Base-by-base conservation (phyloP, 2,113 vertebrate species). In the Gambusia holbrooki region DNA sequence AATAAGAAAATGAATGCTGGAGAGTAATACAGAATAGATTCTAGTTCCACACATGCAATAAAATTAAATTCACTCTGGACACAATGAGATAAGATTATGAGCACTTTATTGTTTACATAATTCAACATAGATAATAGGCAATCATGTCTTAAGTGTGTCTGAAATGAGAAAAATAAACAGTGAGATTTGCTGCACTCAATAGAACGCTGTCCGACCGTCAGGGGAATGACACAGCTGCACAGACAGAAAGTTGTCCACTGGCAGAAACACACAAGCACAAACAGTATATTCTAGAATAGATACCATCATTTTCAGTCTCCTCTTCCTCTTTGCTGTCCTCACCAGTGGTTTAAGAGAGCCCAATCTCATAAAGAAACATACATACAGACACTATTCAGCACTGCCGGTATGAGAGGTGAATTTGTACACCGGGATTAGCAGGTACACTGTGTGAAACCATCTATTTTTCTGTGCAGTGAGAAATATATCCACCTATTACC, bases 71-170 rank as follows among this genome's bases (percentile, higher is more conserved):
- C 60, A 88, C 75, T 76, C 4, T 28, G 81, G 76, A 82, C 75
- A 77, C 51, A 7, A 73, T 22, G 14, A 32, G 27, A 71, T 15
- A 27, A 19, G 65, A 69, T 79, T 70, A 69, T 76, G 77, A 92
- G 92, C 83, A 89, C 84, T 89, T 95, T 94, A 95, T 94, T 95
- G 91, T 88, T 92, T 91, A 94, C 88, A 89, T 93, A 81, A 93
- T 94, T 94, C 83, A 91, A 94, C 93, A 94, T 84, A 92, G 79
- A 93, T 91, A 88, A 88, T 88, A 93, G 81, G 72, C 88, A 88
- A 82, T 81, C 73, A 83, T 88, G 84, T 90, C 67, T 73, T 82
- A 80, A 62, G 80, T 78, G 76, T 91, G 71, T 86, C 88, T 81
- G 80, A 88, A 90, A 87, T 66, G 67, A 81, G 81, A 71, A 62